Evolutionary conservation across 2,797 vertebrate genomes (phyloP), one percentile per base, ranked within the genome.

Genomic region (Oreortyx pictus): DNA sequence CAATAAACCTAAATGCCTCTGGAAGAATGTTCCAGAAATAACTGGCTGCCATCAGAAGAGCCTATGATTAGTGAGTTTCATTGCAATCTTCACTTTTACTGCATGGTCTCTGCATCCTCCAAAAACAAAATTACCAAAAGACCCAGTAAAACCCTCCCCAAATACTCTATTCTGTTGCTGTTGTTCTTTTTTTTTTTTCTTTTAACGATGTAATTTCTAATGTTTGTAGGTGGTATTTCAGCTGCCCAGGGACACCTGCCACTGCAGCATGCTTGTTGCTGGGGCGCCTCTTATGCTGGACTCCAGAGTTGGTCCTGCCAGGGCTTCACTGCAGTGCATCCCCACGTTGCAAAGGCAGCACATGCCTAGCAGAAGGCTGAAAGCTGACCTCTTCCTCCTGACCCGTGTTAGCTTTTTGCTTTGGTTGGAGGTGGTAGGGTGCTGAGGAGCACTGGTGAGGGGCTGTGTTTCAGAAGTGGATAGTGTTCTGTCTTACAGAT

Each of bases 1-100:
- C 49, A 80, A 88, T 80, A 91, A 93, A 80, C 16, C 16, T 19
- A 88, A 74, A 74, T 77, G 60, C 60, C 61, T 82, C 46, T 77
- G 57, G 33, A 56, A 93, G 74, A 91, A 65, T 61, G 46, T 82
- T 91, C 57, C 56, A 92, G 74, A 91, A 87, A 85, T 77, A 93
- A 71, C 44, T 10, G 39, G 25, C 47, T 81, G 61, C n/a, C 17
- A 61, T 90, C 77, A 37, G 72, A 88, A 84, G 46, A 77, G 43
- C 14, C 62, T 67, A 14, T 33, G 14, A 64, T 73, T 47, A 81
- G 74, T 54, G 23, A 52, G 71, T 86, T 94, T 82, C 35, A 33
- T 1, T 80, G 43, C 16, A 8, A 33, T 88, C 88, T 25, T 61
- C 59, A 27, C 16, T 19, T 41, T 29, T 41, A 6, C 39, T 29